Evolutionary conservation across 2,113 vertebrate genomes (phyloP), one percentile per base, ranked within the genome.

Genomic region (Nothocercus nigrocapillus): DNA sequence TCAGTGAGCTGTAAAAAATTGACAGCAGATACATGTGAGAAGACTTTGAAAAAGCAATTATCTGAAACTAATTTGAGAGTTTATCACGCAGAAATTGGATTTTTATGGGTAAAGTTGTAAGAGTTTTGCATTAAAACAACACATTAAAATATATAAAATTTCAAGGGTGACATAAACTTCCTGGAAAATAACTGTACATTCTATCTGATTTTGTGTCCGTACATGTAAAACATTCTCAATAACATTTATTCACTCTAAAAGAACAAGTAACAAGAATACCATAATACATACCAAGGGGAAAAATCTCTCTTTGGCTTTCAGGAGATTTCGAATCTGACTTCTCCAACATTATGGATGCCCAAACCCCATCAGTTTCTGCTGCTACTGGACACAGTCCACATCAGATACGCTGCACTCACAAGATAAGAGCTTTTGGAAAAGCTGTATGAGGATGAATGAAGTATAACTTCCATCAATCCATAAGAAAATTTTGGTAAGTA

Each of bases 81-180:
- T 96, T 95, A 96, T 96, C 90, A 93, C 90, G 97, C 88, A 97
- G 85, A 97, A 95, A 96, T 95, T 81, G 95, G 73, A 85, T 61
- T 92, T 96, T 77, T 73, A 83, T 85, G 74, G 81, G 58, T 38
- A 89, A 96, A 92, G 42, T 95, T 80, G 62, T 84, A 27, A 85
- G 27, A 56, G 75, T 49, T 90, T 69, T 89, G 61, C 69, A 95
- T 85, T 95, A 76, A 95, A 96, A 51, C 7, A 2, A 89, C 77
- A 73, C n/a, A 77, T 66, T 93, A 75, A 93, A 94, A 80, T 82
- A 89, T 45, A 81, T 64, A 93, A 95, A 69, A 93, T 69, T 85
- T 93, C 80, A 85, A 82, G 82, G 67, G 66, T 36, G 89, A 94
- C 69, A 89, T 19, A 94, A 78, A 61, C 14, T 86, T 93, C 40